phyloP scores from a whole-genome alignment of 2,797 vertebrate genomes.

The Centropyge bicolor region DNA sequence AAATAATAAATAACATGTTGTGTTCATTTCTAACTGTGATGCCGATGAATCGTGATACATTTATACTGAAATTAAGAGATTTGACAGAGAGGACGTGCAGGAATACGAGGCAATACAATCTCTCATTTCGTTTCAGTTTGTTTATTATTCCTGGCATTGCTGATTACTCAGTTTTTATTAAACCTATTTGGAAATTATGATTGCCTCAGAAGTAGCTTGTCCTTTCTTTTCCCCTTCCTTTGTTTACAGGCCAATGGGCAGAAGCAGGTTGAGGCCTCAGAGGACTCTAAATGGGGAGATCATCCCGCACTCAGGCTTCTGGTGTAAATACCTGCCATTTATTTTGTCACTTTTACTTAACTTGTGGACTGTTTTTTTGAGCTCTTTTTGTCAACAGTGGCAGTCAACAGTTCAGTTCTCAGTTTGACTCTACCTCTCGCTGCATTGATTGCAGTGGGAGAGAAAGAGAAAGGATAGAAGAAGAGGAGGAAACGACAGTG shows the following conservation, averaged over 20 bases:
- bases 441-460: background rate
- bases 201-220: conserved; percentile 16
- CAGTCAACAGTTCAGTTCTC: conserved; percentile 4
- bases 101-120: background rate
- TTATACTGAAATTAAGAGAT: background rate
- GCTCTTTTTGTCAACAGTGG: background rate
- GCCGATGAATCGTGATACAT: background rate
- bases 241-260: conserved; percentile 4
- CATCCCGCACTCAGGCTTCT: background rate
- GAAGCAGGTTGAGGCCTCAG: conserved; percentile 21
- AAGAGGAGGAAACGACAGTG: conserved; percentile 19
- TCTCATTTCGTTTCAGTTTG: conserved; percentile 13
- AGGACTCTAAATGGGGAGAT: conserved; percentile 15
- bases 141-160: conserved; percentile 2
- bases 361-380: background rate
- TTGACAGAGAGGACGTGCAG: background rate
- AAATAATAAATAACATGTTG: background rate
- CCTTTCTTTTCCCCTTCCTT: conserved; percentile 12
- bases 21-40: background rate
- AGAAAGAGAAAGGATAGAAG: background rate
- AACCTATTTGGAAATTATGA: conserved; percentile 22
- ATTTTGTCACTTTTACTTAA: background rate
- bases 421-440: background rate
- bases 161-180: background rate
- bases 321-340: background rate